These are phyloP conservation scores for Psephotus haematonotus DNA, from an alignment of 2,113 vertebrate species.

Conservation along the genomic window DNA sequence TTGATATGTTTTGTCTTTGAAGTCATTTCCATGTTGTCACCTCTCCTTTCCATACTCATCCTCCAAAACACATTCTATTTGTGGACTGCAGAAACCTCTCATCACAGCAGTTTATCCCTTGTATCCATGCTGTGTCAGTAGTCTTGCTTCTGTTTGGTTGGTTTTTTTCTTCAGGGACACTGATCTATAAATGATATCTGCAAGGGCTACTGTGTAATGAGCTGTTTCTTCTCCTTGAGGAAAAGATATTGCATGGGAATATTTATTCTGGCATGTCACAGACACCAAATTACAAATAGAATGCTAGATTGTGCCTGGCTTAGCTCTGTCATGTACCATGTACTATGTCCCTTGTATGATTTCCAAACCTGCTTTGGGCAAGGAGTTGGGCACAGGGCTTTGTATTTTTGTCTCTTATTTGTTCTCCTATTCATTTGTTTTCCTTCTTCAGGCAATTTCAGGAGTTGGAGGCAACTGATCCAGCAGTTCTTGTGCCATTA, in stretches of 20 bases:
- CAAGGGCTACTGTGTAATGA: not conserved
- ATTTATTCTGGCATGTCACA: not conserved
- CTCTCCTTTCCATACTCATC: not conserved
- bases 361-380: not conserved
- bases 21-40: not conserved
- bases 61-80: not conserved
- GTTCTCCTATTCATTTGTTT: not conserved
- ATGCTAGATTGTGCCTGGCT: not conserved
- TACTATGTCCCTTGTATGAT: not conserved
- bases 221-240: not conserved
- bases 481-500: constrained; percentile 47
- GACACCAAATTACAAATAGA: not conserved
- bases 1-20: not conserved
- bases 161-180: not conserved
- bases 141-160: not conserved
- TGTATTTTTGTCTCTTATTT: not conserved
- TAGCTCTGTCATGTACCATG: not conserved
- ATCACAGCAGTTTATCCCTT: not conserved
- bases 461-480: constrained; percentile 49
- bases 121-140: not conserved
- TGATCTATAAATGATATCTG: not conserved
- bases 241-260: not conserved
- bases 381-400: not conserved
- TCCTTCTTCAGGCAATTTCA: constrained; percentile 25
- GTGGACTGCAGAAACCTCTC: not conserved